Percentiles rank a stretch among this genome's conserved stretches.
Evolutionary conservation across 1,140 invertebrate genomes (phyloP).

Genomic region (Brachionus manjavacas): DNA sequence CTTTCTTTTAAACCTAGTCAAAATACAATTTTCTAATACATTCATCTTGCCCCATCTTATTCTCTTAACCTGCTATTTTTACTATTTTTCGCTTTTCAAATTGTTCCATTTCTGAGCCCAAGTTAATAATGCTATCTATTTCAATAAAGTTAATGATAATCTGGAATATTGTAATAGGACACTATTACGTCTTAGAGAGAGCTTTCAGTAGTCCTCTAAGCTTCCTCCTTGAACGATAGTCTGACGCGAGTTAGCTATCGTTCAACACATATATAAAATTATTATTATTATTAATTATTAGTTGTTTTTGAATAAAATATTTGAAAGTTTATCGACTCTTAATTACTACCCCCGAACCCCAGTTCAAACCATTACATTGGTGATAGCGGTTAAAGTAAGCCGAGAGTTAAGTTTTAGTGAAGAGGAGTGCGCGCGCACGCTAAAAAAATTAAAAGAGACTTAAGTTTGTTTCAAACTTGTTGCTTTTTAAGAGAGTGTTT

Average conservation of each 20-base stretch:
- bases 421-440: no score
- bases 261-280: neutral
- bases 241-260: neutral
- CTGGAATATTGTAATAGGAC: slow-evolving; percentile 8
- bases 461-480: no score
- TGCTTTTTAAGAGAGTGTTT: neutral
- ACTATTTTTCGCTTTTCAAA: no score
- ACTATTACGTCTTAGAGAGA: neutral
- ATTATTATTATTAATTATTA: neutral
- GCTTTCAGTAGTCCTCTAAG: neutral
- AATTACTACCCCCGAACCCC: neutral
- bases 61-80: no score
- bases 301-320: neutral
- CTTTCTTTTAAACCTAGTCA: no score
- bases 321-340: neutral
- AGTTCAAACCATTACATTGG: neutral
- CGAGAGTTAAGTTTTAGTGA: no score
- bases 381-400: neutral
- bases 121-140: no score
- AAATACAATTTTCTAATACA: no score
- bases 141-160: no score
- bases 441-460: no score
- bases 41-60: no score
- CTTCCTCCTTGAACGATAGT: neutral
- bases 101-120: no score